A percentile compares a stretch with the other conserved stretches of the same genome.
These are phyloP conservation scores for Centrocercus urophasianus DNA, from an alignment of 2,113 vertebrate genomes.

Conservation along the genomic window DNA sequence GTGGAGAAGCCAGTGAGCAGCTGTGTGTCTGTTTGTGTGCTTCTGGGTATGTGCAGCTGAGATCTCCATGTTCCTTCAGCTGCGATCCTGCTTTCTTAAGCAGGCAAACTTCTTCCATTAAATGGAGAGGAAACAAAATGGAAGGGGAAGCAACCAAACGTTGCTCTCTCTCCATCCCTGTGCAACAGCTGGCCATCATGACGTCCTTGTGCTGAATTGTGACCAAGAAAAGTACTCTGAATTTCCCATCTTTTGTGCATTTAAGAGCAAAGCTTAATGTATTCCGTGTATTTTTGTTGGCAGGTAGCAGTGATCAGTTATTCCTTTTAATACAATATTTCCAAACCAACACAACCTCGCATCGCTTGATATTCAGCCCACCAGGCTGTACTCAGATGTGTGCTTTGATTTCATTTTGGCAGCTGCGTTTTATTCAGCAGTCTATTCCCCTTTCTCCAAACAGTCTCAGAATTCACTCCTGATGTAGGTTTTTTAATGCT, in stretches of 20 bases:
- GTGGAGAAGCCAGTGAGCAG: background rate
- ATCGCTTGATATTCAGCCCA: background rate
- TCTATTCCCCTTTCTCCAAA: background rate
- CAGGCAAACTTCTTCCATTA: background rate
- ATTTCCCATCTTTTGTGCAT: background rate
- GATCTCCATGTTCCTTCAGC: background rate
- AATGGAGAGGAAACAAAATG: background rate
- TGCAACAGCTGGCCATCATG: fast-evolving
- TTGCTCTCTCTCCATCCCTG: background rate
- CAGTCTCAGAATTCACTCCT: background rate
- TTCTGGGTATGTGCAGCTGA: background rate
- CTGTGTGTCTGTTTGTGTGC: background rate
- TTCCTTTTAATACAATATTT: constrained; percentile 53
- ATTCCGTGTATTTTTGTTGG: constrained; percentile 1
- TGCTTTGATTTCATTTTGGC: constrained; percentile 27
- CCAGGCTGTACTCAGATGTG: background rate
- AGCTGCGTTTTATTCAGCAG: background rate
- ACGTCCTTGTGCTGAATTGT: background rate
- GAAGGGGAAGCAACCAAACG: background rate
- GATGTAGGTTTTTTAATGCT: background rate
- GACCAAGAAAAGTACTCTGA: background rate
- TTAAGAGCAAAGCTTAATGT: background rate
- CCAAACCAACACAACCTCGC: background rate
- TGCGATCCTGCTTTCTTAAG: fast-evolving
- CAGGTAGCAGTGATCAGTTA: constrained; percentile 28